These are phyloP conservation scores for Micromussa lordhowensis DNA, from an alignment of 92 coral and sea anemone species.

Conservation along the genomic window DNA sequence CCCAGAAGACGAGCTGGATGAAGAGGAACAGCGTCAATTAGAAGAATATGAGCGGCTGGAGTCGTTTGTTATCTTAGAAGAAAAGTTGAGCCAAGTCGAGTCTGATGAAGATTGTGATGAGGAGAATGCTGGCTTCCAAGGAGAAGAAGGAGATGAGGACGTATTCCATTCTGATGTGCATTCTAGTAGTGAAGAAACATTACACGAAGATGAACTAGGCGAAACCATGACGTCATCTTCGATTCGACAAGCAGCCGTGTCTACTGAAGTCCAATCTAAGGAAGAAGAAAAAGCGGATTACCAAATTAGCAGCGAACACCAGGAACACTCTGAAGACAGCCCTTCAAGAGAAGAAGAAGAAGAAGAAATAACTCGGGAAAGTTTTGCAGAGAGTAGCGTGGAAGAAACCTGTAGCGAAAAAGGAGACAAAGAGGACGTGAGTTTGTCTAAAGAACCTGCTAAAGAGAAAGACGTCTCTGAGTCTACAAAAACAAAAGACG, in stretches of 20 bases:
- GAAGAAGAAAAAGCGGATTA: conserved; percentile 48
- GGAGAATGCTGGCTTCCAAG: conserved; percentile 47
- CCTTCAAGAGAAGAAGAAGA: conserved; percentile 19
- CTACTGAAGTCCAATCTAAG: conserved; percentile 25
- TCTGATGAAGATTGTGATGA: conserved; percentile 81
- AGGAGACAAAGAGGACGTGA: neutral
- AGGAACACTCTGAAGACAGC: conserved; percentile 3
- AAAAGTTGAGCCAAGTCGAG: conserved; percentile 90
- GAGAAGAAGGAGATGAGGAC: conserved; percentile 59
- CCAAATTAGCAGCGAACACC: neutral
- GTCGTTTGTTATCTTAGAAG: conserved; percentile 88
- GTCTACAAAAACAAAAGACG: conserved; percentile 8
- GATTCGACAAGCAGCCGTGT: conserved; percentile 36
- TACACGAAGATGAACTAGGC: conserved; percentile 80
- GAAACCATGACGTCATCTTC: conserved; percentile 70
- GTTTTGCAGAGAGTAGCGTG: neutral
- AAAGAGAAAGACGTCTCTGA: neutral
- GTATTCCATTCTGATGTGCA: conserved; percentile 49
- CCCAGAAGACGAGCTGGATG: conserved; percentile 59
- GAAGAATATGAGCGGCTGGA: conserved; percentile 91
- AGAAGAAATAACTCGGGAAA: neutral
- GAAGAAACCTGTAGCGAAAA: neutral
- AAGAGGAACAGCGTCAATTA: conserved; percentile 80
- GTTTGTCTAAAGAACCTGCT: neutral
- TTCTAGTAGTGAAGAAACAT: conserved; percentile 77